These are phyloP conservation scores for Spodoptera exigua DNA, from an alignment of 2,888 invertebrate species.

Conservation along the genomic window DNA sequence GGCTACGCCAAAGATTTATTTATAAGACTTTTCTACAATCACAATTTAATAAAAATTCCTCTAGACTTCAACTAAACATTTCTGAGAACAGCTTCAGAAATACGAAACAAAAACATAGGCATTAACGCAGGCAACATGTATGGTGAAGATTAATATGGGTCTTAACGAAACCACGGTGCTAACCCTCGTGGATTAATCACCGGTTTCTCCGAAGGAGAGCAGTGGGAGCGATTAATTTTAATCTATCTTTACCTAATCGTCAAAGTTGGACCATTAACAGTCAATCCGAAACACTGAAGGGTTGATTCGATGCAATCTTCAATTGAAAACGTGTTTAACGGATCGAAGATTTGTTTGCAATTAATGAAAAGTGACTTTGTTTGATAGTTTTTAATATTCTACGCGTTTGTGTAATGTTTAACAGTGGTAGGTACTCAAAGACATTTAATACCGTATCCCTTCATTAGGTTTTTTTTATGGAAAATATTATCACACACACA, in stretches of 20 bases:
- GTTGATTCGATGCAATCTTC: slow-evolving; percentile 48
- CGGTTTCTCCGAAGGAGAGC: slow-evolving; percentile 60
- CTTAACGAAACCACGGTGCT: slow-evolving; percentile 55
- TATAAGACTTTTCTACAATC: neutral
- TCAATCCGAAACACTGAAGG: slow-evolving; percentile 69
- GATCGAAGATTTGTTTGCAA: slow-evolving; percentile 7
- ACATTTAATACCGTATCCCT: too few species aligned
- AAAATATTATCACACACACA: too few species aligned
- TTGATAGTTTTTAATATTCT: neutral
- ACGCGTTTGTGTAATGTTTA: too few species aligned
- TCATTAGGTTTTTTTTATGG: too few species aligned
- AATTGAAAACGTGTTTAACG: slow-evolving; percentile 45
- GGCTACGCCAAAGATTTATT: too few species aligned
- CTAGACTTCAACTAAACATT: neutral
- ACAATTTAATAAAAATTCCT: neutral
- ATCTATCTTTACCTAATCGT: slow-evolving; percentile 78
- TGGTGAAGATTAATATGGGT: slow-evolving; percentile 58
- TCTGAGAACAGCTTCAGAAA: neutral
- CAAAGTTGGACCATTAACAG: slow-evolving; percentile 82
- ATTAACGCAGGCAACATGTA: slow-evolving; percentile 28
- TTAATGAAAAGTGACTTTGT: neutral
- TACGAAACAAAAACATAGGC: neutral
- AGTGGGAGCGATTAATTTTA: slow-evolving; percentile 76
- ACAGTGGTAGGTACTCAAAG: too few species aligned
- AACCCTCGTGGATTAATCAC: slow-evolving; percentile 66